Evolutionary conservation across 2,888 invertebrate species (phyloP).

Genomic region (Orthosia incerta): DNA sequence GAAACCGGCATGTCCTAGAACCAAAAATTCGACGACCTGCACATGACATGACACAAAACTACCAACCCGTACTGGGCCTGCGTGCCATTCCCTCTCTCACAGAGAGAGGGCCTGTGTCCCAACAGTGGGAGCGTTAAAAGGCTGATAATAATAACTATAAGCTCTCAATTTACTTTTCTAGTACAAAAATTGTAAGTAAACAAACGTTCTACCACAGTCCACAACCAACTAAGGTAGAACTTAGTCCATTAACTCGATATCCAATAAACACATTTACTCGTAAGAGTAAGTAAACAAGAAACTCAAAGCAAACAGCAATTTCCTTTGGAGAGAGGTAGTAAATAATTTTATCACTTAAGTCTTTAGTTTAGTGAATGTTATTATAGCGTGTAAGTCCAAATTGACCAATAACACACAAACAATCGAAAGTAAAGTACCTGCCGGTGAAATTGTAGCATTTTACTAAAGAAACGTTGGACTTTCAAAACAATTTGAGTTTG

Average conservation of each 20-base stretch:
- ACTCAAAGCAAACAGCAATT: conserved; percentile 39
- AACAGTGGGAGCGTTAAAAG: too few species aligned
- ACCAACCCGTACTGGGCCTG: too few species aligned
- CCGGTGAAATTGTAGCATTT: conserved; percentile 55
- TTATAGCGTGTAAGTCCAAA: conserved; percentile 65
- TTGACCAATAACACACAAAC: conserved; percentile 62
- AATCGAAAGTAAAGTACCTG: conserved; percentile 73
- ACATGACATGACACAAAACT: too few species aligned
- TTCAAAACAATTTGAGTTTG: conserved; percentile 50
- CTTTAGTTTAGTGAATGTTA: conserved; percentile 57
- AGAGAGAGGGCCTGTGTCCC: too few species aligned
- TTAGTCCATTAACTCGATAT: conserved; percentile 11
- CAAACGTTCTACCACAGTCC: not conserved
- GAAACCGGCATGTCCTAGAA: too few species aligned
- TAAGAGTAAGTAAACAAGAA: conserved; percentile 28
- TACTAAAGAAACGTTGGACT: conserved; percentile 53
- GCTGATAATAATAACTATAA: not conserved
- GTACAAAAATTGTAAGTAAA: not conserved
- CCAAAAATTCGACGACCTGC: too few species aligned
- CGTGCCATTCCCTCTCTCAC: too few species aligned
- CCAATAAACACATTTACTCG: conserved; percentile 39
- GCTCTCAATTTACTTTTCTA: not conserved
- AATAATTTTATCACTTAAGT: conserved; percentile 52
- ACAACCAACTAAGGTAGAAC: not conserved
- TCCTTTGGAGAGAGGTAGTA: conserved; percentile 38